Evolutionary conservation across 2,113 vertebrate species (phyloP).

Genomic region (Dicaeum eximium): DNA sequence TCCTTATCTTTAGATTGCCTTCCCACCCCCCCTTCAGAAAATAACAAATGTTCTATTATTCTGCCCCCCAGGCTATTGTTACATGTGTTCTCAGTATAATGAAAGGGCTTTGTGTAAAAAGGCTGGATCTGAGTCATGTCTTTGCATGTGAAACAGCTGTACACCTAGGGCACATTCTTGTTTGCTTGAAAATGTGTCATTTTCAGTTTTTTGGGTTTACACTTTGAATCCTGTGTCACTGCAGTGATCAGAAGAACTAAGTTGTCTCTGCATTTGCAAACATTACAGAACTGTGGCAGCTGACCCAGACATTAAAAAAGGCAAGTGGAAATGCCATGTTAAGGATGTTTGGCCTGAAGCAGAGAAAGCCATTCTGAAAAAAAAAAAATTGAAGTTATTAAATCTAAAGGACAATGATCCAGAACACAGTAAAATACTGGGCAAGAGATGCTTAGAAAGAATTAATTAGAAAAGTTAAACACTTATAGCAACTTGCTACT

Average conservation of each 20-base stretch:
- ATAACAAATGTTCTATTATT: slow-evolving; percentile 12
- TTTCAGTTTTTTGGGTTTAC: not conserved
- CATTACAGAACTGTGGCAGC: not conserved
- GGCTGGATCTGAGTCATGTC: slow-evolving; percentile 33
- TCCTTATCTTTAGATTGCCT: slow-evolving; percentile 24
- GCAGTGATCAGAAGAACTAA: not conserved
- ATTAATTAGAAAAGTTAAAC: not conserved
- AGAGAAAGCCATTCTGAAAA: not conserved
- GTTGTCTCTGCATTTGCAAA: not conserved
- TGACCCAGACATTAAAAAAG: not conserved
- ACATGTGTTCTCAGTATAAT: slow-evolving; percentile 1
- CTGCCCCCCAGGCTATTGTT: slow-evolving; percentile 34
- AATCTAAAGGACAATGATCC: not conserved
- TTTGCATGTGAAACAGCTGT: slow-evolving; percentile 33
- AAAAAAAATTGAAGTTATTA: not conserved
- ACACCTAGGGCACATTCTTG: slow-evolving; percentile 34
- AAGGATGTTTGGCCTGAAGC: not conserved
- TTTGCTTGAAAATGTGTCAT: not conserved
- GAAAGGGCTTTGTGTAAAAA: slow-evolving; percentile 40
- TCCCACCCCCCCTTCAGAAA: not conserved
- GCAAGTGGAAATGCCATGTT: not conserved
- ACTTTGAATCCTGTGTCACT: not conserved
- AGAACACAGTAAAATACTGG: not conserved
- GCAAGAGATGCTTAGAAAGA: not conserved
- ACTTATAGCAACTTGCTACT: not conserved